Conservation (phyloP, 2,113 vertebrate genomes). For the Mola mola region DNA sequence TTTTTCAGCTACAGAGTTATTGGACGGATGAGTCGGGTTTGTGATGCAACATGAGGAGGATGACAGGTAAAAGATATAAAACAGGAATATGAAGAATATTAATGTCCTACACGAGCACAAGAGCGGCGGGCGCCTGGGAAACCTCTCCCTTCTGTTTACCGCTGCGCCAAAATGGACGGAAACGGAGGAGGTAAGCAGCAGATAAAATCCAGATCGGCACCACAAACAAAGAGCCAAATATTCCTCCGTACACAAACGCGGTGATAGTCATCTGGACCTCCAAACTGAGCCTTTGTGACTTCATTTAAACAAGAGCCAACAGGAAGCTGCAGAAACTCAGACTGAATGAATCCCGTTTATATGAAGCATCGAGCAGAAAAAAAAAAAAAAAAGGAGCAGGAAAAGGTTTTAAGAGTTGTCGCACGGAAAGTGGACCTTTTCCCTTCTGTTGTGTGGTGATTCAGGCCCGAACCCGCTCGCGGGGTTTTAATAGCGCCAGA, state of each 20-base stretch:
- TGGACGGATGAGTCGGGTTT: too few species aligned
- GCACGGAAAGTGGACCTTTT: slow-evolving; percentile 53
- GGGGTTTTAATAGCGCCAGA: slow-evolving; percentile 65
- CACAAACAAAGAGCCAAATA: slow-evolving; percentile 33
- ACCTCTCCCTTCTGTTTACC: slow-evolving; percentile 65
- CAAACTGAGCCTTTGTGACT: slow-evolving; percentile 61
- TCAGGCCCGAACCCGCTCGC: slow-evolving; percentile 60
- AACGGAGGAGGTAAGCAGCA: slow-evolving; percentile 57
- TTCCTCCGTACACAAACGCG: slow-evolving; percentile 42
- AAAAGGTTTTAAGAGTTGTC: slow-evolving; percentile 34
- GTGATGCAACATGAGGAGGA: too few species aligned
- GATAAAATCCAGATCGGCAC: slow-evolving; percentile 32
- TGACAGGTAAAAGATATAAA: too few species aligned
- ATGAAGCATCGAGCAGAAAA: slow-evolving; percentile 28
- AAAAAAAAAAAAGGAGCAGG: slow-evolving; percentile 22
- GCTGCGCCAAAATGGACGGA: slow-evolving; percentile 59
- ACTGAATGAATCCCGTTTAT: slow-evolving; percentile 54
- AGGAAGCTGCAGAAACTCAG: slow-evolving; percentile 52
- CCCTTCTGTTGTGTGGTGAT: slow-evolving; percentile 43
- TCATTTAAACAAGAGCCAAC: slow-evolving; percentile 57
- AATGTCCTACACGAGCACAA: slow-evolving; percentile 34
- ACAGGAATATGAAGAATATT: too few species aligned
- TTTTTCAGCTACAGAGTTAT: too few species aligned
- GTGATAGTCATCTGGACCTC: slow-evolving; percentile 66
- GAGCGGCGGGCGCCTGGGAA: slow-evolving; percentile 60